phyloP scores from a whole-genome alignment of 2,113 vertebrate species.

The Gavialis gangeticus region DNA sequence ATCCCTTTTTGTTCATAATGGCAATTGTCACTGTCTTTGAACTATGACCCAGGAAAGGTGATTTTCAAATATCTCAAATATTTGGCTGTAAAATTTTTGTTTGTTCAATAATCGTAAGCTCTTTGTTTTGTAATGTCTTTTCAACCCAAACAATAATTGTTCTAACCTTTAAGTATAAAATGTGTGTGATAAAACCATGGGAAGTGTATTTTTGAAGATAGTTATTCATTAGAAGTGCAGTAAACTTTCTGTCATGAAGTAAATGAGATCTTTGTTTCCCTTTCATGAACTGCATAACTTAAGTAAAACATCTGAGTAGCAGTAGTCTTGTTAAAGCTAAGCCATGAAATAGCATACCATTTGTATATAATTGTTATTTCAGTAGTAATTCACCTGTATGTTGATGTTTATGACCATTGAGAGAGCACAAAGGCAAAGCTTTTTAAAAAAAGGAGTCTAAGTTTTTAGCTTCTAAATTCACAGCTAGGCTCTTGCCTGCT shows the following conservation, averaged over 20 bases:
- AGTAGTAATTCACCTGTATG: conserved; percentile 65
- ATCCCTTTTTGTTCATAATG: conserved; percentile 41
- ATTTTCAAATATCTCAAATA: conserved; percentile 74
- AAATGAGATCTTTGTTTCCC: conserved; percentile 60
- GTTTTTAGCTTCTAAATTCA: background rate
- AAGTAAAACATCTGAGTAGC: conserved; percentile 45
- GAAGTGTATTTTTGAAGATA: conserved; percentile 77
- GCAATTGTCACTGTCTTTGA: conserved; percentile 64
- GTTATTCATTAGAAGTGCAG: conserved; percentile 63
- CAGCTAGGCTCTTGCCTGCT: background rate
- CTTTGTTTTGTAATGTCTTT: conserved; percentile 77
- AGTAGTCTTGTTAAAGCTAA: conserved; percentile 54
- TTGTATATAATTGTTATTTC: conserved; percentile 60
- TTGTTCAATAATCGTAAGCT: conserved; percentile 62
- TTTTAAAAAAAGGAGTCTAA: background rate
- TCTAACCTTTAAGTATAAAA: conserved; percentile 65
- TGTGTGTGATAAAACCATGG: conserved; percentile 56
- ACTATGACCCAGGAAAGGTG: conserved; percentile 64
- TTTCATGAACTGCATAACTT: conserved; percentile 8
- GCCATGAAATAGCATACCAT: conserved; percentile 41
- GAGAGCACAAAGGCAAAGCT: conserved; percentile 65
- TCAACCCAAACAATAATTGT: conserved; percentile 59
- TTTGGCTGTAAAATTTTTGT: conserved; percentile 66
- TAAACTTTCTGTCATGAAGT: conserved; percentile 63
- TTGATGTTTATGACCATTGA: conserved; percentile 61